phyloP scores from a whole-genome alignment of 2,888 invertebrate species.

The Plagiodera versicolora region DNA sequence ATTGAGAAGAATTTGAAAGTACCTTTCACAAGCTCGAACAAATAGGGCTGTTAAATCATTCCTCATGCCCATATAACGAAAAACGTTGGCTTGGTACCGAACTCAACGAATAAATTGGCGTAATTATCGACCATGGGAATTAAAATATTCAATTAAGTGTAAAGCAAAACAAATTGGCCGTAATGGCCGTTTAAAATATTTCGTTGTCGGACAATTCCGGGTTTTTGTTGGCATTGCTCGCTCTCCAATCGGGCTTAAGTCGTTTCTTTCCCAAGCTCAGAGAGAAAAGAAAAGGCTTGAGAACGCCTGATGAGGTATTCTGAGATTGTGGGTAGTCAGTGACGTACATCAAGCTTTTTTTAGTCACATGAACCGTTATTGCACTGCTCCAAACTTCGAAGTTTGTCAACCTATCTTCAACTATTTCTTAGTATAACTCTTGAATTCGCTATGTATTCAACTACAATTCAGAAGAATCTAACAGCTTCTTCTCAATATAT shows the following conservation, averaged over 20 bases:
- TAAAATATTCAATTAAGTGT: slow-evolving; percentile 43
- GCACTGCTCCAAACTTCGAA: too few species aligned
- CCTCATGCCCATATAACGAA: slow-evolving; percentile 20
- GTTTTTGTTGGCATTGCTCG: slow-evolving; percentile 34
- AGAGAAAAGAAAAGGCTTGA: slow-evolving; percentile 36
- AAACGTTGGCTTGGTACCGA: slow-evolving; percentile 6
- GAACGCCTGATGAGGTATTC: slow-evolving; percentile 30
- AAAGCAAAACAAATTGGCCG: slow-evolving; percentile 42
- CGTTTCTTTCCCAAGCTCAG: slow-evolving; percentile 37
- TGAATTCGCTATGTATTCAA: too few species aligned
- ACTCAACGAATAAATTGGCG: slow-evolving; percentile 14
- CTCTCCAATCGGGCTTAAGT: slow-evolving; percentile 31
- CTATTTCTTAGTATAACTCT: too few species aligned
- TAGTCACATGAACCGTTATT: too few species aligned
- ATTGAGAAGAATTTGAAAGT: not conserved
- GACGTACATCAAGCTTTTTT: slow-evolving; percentile 5
- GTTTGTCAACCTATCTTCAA: too few species aligned
- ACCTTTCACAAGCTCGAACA: slow-evolving; percentile 2
- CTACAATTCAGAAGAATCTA: too few species aligned
- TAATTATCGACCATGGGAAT: slow-evolving; percentile 34
- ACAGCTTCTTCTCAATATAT: too few species aligned
- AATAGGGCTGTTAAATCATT: slow-evolving; percentile 33
- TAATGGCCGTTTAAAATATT: slow-evolving; percentile 41
- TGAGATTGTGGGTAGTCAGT: slow-evolving; percentile 18
- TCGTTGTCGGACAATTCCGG: slow-evolving; percentile 35